A percentile compares a stretch with the other conserved stretches of the same genome.
Conservation (phyloP, 2,113 vertebrate species). For the Myrmophylax atrothorax region DNA sequence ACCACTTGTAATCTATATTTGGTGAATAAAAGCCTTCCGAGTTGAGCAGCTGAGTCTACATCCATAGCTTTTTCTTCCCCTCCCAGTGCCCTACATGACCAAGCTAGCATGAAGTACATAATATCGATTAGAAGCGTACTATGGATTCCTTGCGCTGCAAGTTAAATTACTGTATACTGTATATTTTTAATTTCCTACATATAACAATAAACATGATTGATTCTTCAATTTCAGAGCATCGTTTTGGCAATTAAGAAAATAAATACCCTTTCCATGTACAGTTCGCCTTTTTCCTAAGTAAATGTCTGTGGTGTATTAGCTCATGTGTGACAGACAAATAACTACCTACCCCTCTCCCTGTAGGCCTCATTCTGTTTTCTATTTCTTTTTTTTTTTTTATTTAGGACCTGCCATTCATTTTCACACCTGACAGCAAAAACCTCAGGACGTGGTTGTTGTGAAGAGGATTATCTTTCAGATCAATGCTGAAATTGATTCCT, state of each 20-base stretch:
- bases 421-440: slow-evolving; percentile 73
- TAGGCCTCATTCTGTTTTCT: not conserved
- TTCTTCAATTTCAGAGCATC: slow-evolving; percentile 60
- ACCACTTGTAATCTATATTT: slow-evolving; percentile 10
- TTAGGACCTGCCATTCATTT: slow-evolving; percentile 71
- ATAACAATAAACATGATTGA: slow-evolving; percentile 73
- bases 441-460: slow-evolving; percentile 71
- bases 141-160: not conserved
- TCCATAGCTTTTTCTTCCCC: not conserved
- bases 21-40: slow-evolving; percentile 55
- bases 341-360: not conserved
- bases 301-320: not conserved
- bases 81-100: slow-evolving; percentile 25
- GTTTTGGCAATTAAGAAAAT: slow-evolving; percentile 69
- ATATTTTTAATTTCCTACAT: slow-evolving; percentile 67
- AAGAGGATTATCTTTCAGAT: slow-evolving; percentile 84
- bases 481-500: slow-evolving; percentile 81
- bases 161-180: slow-evolving; percentile 61
- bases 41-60: slow-evolving; percentile 30
- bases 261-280: slow-evolving; percentile 34
- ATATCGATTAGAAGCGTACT: slow-evolving; percentile 66
- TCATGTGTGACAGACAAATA: slow-evolving; percentile 50
- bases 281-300: not conserved
- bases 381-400: slow-evolving; percentile 12
- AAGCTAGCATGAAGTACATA: slow-evolving; percentile 60